phyloP scores from a whole-genome alignment of 1,140 invertebrate genomes.

The Tetraneura akinire region DNA sequence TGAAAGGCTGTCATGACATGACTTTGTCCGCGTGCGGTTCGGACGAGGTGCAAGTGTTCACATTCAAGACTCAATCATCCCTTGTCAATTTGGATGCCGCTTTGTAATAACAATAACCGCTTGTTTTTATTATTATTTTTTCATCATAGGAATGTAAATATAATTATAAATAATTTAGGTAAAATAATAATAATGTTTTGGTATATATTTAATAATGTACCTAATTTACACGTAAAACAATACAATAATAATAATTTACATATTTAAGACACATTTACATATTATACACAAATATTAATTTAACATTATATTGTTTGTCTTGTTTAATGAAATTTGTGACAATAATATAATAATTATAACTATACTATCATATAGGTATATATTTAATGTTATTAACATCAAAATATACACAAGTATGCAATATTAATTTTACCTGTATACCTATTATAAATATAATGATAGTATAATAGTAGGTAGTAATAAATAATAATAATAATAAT shows the following conservation, averaged over 20 bases:
- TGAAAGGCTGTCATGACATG: constrained; percentile 38
- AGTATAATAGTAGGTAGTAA: no score
- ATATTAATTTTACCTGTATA: not conserved
- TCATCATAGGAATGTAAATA: not conserved
- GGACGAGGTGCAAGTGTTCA: constrained; percentile 43
- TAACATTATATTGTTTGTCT: not conserved
- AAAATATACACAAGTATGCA: no score
- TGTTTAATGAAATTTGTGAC: not conserved
- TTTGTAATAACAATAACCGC: not conserved
- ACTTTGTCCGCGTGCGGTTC: not conserved
- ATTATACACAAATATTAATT: constrained; percentile 17
- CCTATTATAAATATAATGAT: not conserved
- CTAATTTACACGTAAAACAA: not conserved
- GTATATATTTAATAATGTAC: constrained; percentile 13
- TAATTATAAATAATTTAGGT: no score
- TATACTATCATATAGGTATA: no score
- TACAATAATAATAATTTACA: constrained; percentile 36
- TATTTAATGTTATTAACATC: no score
- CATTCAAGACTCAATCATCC: constrained; percentile 17
- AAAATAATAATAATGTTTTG: not conserved
- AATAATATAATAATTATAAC: no score
- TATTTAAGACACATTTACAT: not conserved
- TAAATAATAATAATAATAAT: not conserved
- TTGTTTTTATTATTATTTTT: not conserved
- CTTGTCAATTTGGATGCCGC: not conserved